Conservation (phyloP, 2,888 invertebrate genomes). For the Erynnis tages region DNA sequence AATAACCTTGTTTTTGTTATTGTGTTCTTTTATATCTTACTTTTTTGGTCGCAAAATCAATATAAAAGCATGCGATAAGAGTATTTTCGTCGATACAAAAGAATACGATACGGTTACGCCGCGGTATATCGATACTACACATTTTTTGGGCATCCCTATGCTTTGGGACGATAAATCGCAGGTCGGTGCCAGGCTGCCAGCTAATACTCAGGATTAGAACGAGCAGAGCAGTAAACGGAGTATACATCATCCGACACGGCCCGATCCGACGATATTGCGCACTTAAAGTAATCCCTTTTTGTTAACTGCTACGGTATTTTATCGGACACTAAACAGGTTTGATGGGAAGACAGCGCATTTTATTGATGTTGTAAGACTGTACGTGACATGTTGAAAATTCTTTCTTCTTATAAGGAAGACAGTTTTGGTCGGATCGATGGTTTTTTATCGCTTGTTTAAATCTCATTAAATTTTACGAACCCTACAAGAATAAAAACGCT, state of each 20-base stretch:
- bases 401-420: not conserved
- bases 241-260: conserved; percentile 40
- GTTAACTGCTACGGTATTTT: conserved; percentile 17
- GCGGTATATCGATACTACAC: too few relatives aligned
- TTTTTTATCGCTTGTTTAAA: too few relatives aligned
- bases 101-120: too few relatives aligned
- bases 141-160: too few relatives aligned
- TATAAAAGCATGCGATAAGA: too few relatives aligned
- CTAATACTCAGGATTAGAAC: conserved; percentile 64
- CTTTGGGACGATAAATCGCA: conserved; percentile 57
- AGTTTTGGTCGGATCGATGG: not conserved
- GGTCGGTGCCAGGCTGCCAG: conserved; percentile 55
- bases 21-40: too few relatives aligned
- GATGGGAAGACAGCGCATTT: conserved; percentile 7
- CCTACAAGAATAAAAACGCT: too few relatives aligned
- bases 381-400: not conserved
- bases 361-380: conserved; percentile 6
- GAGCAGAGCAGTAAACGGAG: conserved; percentile 53
- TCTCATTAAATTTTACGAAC: not conserved
- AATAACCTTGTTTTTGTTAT: too few relatives aligned
- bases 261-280: conserved; percentile 11
- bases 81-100: too few relatives aligned
- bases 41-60: too few relatives aligned
- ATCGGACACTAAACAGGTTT: not conserved
- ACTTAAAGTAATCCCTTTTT: conserved; percentile 21